These are phyloP conservation scores for Caenorhabditis tropicalis DNA, from an alignment of 1,140 invertebrate species.

Conservation along the genomic window DNA sequence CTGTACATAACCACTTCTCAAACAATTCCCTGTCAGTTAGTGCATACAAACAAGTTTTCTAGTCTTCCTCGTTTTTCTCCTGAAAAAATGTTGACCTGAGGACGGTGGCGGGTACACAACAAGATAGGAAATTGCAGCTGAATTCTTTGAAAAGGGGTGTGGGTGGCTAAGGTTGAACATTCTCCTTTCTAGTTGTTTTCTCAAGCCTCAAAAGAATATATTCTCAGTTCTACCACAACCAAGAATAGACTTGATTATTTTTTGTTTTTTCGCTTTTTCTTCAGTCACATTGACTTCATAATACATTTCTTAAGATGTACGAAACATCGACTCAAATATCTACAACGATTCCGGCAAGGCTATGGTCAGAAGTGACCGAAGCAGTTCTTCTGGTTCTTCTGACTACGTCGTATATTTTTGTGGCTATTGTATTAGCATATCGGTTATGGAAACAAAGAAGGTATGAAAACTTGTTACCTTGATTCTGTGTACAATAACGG, in stretches of 20 bases:
- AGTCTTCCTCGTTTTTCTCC: neutral
- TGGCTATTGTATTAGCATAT: neutral
- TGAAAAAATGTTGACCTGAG: neutral
- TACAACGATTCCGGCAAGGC: neutral
- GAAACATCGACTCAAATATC: conserved; percentile 6
- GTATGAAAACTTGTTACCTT: neutral
- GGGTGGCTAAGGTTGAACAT: neutral
- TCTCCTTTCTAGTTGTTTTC: neutral
- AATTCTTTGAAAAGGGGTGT: neutral
- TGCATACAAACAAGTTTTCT: conserved; percentile 17
- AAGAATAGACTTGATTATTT: neutral
- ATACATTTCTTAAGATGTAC: neutral
- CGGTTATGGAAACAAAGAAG: neutral
- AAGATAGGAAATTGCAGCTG: conserved; percentile 8
- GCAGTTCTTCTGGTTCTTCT: neutral
- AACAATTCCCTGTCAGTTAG: neutral
- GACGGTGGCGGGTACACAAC: neutral
- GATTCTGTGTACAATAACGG: no score
- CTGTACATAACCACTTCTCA: neutral
- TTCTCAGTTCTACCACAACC: neutral
- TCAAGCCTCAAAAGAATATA: neutral
- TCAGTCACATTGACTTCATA: neutral
- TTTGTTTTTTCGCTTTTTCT: neutral
- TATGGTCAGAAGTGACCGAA: conserved; percentile 25
- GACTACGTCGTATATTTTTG: neutral